A percentile compares a stretch with the other conserved stretches of the same genome.
phyloP scores from a whole-genome alignment of 2,888 invertebrate genomes.

The Eucera pruinosa region DNA sequence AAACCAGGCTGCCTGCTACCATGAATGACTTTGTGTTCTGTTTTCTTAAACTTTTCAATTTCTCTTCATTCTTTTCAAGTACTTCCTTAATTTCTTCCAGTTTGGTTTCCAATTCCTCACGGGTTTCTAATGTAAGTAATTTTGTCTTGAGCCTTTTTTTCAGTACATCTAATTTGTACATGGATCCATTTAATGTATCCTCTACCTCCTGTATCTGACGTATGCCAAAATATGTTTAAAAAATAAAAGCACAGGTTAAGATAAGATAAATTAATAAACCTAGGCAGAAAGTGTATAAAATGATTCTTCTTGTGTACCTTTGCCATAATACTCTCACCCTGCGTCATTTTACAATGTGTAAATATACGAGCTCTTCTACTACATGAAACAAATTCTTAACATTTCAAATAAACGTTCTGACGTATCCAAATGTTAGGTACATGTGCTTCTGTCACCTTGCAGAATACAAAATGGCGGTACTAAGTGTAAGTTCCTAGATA shows the following conservation, averaged over 20 bases:
- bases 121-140: constrained; percentile 74
- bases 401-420: constrained; percentile 20
- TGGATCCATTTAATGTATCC: constrained; percentile 73
- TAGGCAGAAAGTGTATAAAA: neutral
- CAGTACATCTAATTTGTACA: constrained; percentile 74
- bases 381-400: constrained; percentile 8
- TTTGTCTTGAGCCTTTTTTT: constrained; percentile 75
- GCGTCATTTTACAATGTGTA: constrained; percentile 40
- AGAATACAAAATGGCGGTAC: constrained; percentile 41
- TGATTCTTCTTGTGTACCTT: constrained; percentile 57
- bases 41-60: constrained; percentile 71
- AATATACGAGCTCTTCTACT: constrained; percentile 14
- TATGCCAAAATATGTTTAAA: neutral
- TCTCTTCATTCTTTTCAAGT: constrained; percentile 75
- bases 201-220: constrained; percentile 78
- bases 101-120: constrained; percentile 77
- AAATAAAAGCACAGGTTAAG: constrained; percentile 20
- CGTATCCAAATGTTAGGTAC: constrained; percentile 23
- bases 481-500: neutral
- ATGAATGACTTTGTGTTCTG: constrained; percentile 79
- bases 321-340: constrained; percentile 58
- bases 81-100: constrained; percentile 76
- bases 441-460: constrained; percentile 18
- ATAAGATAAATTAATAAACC: constrained; percentile 19
- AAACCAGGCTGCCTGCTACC: constrained; percentile 75